Conservation (phyloP, 2,888 invertebrate genomes). For the Zaprionus obscuricornis region DNA sequence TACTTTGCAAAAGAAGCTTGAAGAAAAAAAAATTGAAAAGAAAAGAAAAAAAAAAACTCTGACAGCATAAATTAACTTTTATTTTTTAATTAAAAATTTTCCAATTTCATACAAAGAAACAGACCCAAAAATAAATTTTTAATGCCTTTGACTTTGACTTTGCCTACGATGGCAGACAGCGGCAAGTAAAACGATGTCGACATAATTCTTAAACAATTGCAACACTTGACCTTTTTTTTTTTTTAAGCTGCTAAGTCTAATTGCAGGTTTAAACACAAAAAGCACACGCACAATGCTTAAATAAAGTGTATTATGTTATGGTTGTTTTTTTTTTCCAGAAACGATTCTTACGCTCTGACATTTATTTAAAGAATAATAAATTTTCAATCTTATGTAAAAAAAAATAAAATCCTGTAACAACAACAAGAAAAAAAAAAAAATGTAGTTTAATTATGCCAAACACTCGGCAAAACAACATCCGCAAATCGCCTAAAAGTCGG, state of each 20-base stretch:
- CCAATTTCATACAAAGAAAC: constrained; percentile 3
- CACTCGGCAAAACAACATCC: constrained; percentile 11
- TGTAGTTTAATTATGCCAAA: constrained; percentile 46
- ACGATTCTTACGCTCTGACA: too few species aligned
- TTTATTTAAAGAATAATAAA: constrained; percentile 13
- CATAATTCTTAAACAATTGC: constrained; percentile 40
- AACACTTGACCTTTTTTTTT: constrained; percentile 20
- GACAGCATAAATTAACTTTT: constrained; percentile 49
- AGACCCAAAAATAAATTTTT: constrained; percentile 33
- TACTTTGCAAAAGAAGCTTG: too few species aligned
- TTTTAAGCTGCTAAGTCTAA: not conserved
- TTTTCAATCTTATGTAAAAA: too few species aligned
- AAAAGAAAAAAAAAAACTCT: constrained; percentile 20
- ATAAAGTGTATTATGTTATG: too few species aligned
- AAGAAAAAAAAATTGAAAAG: too few species aligned
- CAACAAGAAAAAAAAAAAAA: constrained; percentile 23
- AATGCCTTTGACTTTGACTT: constrained; percentile 30
- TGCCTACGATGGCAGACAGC: too few species aligned
- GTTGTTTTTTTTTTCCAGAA: too few species aligned
- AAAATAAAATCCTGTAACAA: too few species aligned
- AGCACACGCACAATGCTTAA: not conserved
- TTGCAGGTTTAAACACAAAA: not conserved
- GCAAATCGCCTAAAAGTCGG: constrained; percentile 37
- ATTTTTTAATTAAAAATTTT: constrained; percentile 71
- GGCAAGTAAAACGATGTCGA: too few species aligned